A percentile compares a stretch with the other conserved stretches of the same genome.
phyloP scores from a whole-genome alignment of 2,797 vertebrate genomes.

The Harpagifer antarcticus region DNA sequence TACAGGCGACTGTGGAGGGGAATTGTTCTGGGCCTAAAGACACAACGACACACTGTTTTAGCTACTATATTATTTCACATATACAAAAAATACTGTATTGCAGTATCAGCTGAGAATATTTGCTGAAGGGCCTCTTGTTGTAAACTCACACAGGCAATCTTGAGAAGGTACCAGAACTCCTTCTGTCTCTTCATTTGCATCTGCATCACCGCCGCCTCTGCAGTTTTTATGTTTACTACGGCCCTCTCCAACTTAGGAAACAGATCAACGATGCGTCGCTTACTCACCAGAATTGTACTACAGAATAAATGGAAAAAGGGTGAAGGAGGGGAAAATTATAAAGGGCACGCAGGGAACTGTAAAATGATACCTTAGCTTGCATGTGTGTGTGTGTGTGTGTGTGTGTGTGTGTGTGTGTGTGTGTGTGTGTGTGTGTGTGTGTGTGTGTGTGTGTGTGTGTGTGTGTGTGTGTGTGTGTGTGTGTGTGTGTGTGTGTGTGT shows the following conservation, averaged over 20 bases:
- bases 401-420: not conserved
- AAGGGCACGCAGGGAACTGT: not conserved
- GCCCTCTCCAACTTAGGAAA: conserved; percentile 94
- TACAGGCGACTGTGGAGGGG: conserved; percentile 79
- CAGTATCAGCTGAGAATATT: not conserved
- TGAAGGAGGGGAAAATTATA: conserved; percentile 2
- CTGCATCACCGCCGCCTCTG: conserved; percentile 94
- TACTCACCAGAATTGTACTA: conserved; percentile 95
- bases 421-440: not conserved
- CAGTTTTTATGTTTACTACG: conserved; percentile 92
- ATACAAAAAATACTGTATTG: not conserved
- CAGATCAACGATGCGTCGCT: conserved; percentile 95
- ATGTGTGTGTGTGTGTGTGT: not conserved
- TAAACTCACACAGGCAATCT: conserved; percentile 95
- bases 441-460: not conserved
- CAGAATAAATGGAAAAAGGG: conserved; percentile 7
- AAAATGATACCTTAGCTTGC: not conserved
- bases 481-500: not conserved
- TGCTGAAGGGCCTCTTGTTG: not conserved
- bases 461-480: not conserved
- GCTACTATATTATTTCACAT: not conserved
- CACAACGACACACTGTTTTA: conserved; percentile 42
- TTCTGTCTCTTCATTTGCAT: conserved; percentile 97
- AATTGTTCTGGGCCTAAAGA: conserved; percentile 89
- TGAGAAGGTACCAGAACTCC: conserved; percentile 98